phyloP scores from a whole-genome alignment of 2,888 invertebrate species.

The Merodon equestris region DNA sequence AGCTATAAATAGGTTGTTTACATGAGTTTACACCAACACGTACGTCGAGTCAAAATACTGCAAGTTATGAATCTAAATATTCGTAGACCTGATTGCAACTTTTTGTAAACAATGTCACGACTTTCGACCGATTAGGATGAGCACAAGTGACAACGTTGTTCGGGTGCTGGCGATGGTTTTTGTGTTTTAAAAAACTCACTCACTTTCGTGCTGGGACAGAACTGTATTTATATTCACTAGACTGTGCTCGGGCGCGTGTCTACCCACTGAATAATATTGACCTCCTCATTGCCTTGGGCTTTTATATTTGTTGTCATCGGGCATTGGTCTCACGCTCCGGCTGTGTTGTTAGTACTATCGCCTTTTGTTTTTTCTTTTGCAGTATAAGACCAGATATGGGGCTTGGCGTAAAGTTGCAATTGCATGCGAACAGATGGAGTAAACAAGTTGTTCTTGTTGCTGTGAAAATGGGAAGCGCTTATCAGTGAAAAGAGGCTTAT shows the following conservation, averaged over 20 bases:
- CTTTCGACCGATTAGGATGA: neutral
- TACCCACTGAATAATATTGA: conserved; percentile 35
- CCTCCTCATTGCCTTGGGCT: conserved; percentile 31
- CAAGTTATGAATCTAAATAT: too few relatives aligned
- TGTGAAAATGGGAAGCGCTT: conserved; percentile 2
- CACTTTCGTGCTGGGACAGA: neutral
- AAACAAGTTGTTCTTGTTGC: conserved; percentile 29
- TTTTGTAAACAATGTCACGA: neutral
- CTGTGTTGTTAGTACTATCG: neutral
- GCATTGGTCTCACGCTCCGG: conserved; percentile 5
- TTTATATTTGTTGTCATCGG: conserved; percentile 64
- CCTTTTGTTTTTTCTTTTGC: too few relatives aligned
- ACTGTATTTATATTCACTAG: conserved; percentile 26
- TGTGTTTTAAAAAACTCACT: neutral
- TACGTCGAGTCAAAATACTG: neutral
- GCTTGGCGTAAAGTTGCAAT: too few relatives aligned
- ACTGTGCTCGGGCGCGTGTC: conserved; percentile 19
- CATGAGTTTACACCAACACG: conserved; percentile 31
- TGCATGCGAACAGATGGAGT: conserved; percentile 1
- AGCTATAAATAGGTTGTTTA: conserved; percentile 50
- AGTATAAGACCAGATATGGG: too few relatives aligned
- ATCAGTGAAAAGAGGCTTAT: conserved; percentile 26
- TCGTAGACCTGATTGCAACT: conserved; percentile 11
- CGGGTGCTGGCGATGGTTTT: neutral
- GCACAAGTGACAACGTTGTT: neutral